These are phyloP conservation scores for Polyergus mexicanus DNA, from an alignment of 1,140 invertebrate genomes.

Conservation along the genomic window DNA sequence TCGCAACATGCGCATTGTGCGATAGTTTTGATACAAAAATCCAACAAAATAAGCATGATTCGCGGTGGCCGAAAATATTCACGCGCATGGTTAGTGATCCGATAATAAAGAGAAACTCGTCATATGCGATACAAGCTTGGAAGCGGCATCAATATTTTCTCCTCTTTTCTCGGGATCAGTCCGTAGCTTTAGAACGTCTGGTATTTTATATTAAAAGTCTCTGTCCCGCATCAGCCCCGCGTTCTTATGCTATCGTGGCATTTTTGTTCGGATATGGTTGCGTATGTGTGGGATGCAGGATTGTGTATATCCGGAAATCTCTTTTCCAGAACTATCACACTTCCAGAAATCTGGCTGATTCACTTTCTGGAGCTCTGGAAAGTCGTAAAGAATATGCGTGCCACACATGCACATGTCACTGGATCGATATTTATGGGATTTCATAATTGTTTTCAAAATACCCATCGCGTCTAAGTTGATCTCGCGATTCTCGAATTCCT, in stretches of 20 bases:
- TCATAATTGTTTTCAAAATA: constrained; percentile 56
- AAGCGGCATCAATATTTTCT: constrained; percentile 26
- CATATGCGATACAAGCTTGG: not conserved
- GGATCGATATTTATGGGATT: constrained; percentile 41
- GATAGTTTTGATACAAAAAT: constrained; percentile 27
- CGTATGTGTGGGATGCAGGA: constrained; percentile 3
- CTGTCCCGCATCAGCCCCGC: constrained; percentile 50
- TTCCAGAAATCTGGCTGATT: constrained; percentile 43
- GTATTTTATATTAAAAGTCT: constrained; percentile 81
- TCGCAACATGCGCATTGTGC: constrained; percentile 9
- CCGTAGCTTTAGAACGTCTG: constrained; percentile 63
- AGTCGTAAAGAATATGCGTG: not conserved
- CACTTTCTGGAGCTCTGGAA: not conserved
- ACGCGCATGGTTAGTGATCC: not conserved
- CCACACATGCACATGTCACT: constrained; percentile 25
- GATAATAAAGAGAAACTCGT: not conserved
- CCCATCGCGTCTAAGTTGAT: constrained; percentile 13
- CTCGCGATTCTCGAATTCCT: constrained; percentile 6
- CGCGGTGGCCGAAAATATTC: constrained; percentile 20
- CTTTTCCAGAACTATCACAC: too few species aligned
- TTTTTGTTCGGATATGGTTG: constrained; percentile 13
- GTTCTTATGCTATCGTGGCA: constrained; percentile 20
- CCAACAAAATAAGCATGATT: constrained; percentile 41
- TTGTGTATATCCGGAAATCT: constrained; percentile 9
- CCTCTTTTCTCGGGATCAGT: constrained; percentile 26